These are phyloP conservation scores for Cheilosia scutellata DNA, from an alignment of 2,888 invertebrate genomes.

Conservation along the genomic window DNA sequence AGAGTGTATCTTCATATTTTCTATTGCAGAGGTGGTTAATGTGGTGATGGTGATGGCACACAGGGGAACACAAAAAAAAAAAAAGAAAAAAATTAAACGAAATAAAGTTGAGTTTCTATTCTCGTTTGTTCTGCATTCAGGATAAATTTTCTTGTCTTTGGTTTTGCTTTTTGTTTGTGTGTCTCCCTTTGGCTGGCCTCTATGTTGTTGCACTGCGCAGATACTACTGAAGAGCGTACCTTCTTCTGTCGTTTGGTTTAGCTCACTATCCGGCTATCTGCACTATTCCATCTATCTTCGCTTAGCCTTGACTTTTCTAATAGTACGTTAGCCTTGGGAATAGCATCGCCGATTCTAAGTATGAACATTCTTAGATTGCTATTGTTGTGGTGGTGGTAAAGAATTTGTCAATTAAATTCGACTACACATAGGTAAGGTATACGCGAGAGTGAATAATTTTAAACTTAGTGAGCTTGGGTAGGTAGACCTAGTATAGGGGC, in stretches of 20 bases:
- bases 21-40: constrained; percentile 62
- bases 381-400: constrained; percentile 7
- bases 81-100: constrained; percentile 11
- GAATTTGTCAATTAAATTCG: constrained; percentile 32
- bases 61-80: constrained; percentile 2
- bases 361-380: constrained; percentile 54
- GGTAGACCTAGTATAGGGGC: too few species aligned
- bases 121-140: constrained; percentile 21
- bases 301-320: constrained; percentile 75
- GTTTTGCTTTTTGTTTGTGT: constrained; percentile 13
- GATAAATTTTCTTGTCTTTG: constrained; percentile 2
- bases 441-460: not conserved
- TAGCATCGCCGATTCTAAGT: constrained; percentile 50
- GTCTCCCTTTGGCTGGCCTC: constrained; percentile 27
- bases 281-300: constrained; percentile 48
- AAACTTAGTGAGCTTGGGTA: too few species aligned
- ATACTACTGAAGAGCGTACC: constrained; percentile 35
- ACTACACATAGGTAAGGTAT: not conserved
- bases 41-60: constrained; percentile 29
- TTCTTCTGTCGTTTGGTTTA: constrained; percentile 13
- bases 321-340: constrained; percentile 73
- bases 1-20: constrained; percentile 39
- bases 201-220: constrained; percentile 30
- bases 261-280: constrained; percentile 47
- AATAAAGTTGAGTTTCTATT: constrained; percentile 43